Evolutionary conservation across 2,888 invertebrate species (phyloP).

Genomic region (Troilus luridus): DNA sequence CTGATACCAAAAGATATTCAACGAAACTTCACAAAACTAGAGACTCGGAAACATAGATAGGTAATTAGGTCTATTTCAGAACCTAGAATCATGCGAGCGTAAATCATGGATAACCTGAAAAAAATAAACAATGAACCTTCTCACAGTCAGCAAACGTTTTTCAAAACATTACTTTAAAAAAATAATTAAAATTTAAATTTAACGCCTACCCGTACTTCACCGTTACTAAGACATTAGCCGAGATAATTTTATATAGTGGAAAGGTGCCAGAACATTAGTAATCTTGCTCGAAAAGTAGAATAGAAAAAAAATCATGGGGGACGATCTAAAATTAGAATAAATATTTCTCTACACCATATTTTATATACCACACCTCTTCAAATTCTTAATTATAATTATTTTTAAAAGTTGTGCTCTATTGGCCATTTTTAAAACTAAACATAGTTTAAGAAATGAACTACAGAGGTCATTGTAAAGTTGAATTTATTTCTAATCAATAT

Average conservation of each 20-base stretch:
- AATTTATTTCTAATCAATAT: background rate
- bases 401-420: slow-evolving; percentile 23
- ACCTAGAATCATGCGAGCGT: slow-evolving; percentile 18
- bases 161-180: background rate
- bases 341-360: slow-evolving; percentile 32
- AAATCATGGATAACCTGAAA: slow-evolving; percentile 25
- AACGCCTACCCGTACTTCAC: background rate
- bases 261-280: slow-evolving; percentile 33
- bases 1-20: background rate
- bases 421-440: background rate
- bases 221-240: slow-evolving; percentile 2
- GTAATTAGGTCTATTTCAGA: slow-evolving; percentile 31
- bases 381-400: slow-evolving; percentile 12
- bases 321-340: background rate
- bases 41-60: background rate
- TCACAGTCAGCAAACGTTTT: background rate
- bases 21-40: background rate
- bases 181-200: background rate
- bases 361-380: background rate
- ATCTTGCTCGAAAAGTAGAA: background rate
- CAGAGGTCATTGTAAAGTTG: background rate
- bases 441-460: background rate
- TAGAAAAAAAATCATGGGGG: background rate
- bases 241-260: slow-evolving; percentile 37
- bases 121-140: slow-evolving; percentile 13